Conservation (phyloP, 2,888 invertebrate genomes). For the Caenorhabditis plicata region DNA sequence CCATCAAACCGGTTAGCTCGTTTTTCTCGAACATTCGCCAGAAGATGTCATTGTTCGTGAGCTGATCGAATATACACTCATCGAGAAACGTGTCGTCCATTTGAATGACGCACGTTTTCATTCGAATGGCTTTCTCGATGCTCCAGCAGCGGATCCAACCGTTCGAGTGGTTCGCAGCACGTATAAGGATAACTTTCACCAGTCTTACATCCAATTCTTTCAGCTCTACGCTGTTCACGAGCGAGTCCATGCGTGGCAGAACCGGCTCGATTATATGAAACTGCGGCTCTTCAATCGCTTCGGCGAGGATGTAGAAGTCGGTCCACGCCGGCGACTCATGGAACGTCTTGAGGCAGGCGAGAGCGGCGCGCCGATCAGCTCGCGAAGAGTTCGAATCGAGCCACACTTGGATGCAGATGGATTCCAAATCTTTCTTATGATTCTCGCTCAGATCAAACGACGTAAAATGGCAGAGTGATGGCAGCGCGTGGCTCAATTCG, state of each 20-base stretch:
- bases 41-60: conserved; percentile 45
- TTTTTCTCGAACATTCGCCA: conserved; percentile 47
- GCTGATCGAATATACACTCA: too few species aligned
- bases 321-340: conserved; percentile 3
- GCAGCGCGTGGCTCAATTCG: conserved; percentile 23
- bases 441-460: conserved; percentile 6
- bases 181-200: conserved; percentile 17
- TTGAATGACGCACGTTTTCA: conserved; percentile 13
- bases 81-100: too few species aligned
- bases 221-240: conserved; percentile 9
- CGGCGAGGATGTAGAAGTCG: conserved; percentile 36
- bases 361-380: conserved; percentile 32
- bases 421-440: conserved; percentile 3
- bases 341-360: conserved; percentile 42
- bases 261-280: conserved; percentile 44
- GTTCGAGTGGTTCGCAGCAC: conserved; percentile 45
- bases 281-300: conserved; percentile 53
- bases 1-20: conserved; percentile 11
- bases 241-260: conserved; percentile 24
- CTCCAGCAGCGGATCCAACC: conserved; percentile 56
- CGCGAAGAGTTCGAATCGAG: conserved; percentile 22
- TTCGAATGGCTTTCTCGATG: conserved; percentile 30
- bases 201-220: conserved; percentile 19
- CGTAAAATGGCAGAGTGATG: conserved; percentile 28
- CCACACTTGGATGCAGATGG: conserved; percentile 11